Percentiles rank a stretch among this genome's conserved stretches.
Evolutionary conservation across 2,113 vertebrate genomes (phyloP).

Genomic region (Cyprinus carpio): DNA sequence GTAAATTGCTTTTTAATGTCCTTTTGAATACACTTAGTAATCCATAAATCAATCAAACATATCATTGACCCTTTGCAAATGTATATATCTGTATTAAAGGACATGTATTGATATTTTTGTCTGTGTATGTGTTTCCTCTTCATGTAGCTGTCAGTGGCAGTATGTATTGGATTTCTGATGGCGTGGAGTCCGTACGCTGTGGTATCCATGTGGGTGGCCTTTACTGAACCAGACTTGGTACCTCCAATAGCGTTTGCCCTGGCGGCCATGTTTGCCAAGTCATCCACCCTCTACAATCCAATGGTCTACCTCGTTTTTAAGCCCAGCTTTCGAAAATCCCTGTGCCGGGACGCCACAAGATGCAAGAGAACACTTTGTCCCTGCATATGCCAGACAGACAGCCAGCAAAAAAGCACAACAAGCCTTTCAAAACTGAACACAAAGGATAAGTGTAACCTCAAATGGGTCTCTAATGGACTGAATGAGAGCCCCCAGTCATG

Average conservation of each 20-base stretch:
- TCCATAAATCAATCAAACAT: too few species aligned
- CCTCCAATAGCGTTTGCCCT: conserved; percentile 40
- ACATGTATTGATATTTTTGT: too few species aligned
- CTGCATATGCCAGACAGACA: conserved; percentile 53
- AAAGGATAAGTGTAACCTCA: conserved; percentile 67
- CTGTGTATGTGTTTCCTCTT: conserved; percentile 1
- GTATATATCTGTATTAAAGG: too few species aligned
- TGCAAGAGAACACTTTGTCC: conserved; percentile 66
- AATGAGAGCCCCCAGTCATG: conserved; percentile 67
- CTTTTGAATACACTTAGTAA: too few species aligned
- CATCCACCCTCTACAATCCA: conserved; percentile 51
- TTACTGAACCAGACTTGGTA: conserved; percentile 31
- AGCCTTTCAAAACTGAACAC: conserved; percentile 47
- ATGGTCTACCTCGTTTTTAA: conserved; percentile 53
- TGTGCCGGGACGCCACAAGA: conserved; percentile 48
- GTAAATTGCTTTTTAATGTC: too few species aligned
- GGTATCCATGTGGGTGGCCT: conserved; percentile 53
- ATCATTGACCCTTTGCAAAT: too few species aligned
- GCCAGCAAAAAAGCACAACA: conserved; percentile 57
- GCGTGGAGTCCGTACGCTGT: conserved; percentile 54
- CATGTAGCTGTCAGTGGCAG: conserved; percentile 54
- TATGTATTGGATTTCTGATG: conserved; percentile 50
- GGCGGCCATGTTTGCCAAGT: conserved; percentile 48
- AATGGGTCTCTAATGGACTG: conserved; percentile 69
- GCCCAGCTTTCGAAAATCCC: conserved; percentile 50